phyloP scores from a whole-genome alignment of 1,140 invertebrate genomes.

The Pemphigus obesinymphae region DNA sequence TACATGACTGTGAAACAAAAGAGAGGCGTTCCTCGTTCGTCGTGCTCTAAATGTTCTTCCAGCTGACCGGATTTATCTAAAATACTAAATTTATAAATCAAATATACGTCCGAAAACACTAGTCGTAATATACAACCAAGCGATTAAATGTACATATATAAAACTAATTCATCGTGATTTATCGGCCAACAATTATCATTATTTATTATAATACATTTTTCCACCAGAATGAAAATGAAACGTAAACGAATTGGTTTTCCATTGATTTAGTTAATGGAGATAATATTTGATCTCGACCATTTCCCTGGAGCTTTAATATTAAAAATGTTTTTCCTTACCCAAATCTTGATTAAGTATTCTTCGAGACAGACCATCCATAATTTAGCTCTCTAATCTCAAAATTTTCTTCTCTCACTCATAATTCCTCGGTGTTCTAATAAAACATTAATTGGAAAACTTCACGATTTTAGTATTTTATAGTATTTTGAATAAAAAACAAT shows the following conservation, averaged over 20 bases:
- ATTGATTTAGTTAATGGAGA: neutral
- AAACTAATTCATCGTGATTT: too few species aligned
- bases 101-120: constrained; percentile 7
- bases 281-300: neutral
- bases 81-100: neutral
- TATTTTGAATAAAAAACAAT: neutral
- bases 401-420: neutral
- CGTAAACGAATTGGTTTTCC: neutral
- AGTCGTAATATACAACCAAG: neutral
- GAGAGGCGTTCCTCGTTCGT: neutral
- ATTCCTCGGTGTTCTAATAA: neutral
- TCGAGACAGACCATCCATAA: neutral
- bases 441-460: constrained; percentile 15
- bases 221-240: neutral
- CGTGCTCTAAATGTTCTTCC: neutral
- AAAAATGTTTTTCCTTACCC: neutral
- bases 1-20: neutral
- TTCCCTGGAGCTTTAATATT: neutral
- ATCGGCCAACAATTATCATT: neutral
- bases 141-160: neutral
- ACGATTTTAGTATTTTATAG: neutral
- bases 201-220: neutral
- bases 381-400: constrained; percentile 7
- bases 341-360: constrained; percentile 18
- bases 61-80: neutral